A percentile compares a stretch with the other conserved stretches of the same genome.
These are phyloP conservation scores for Loris lydekkerianus DNA, from an alignment of 2,797 vertebrate species.

Conservation along the genomic window DNA sequence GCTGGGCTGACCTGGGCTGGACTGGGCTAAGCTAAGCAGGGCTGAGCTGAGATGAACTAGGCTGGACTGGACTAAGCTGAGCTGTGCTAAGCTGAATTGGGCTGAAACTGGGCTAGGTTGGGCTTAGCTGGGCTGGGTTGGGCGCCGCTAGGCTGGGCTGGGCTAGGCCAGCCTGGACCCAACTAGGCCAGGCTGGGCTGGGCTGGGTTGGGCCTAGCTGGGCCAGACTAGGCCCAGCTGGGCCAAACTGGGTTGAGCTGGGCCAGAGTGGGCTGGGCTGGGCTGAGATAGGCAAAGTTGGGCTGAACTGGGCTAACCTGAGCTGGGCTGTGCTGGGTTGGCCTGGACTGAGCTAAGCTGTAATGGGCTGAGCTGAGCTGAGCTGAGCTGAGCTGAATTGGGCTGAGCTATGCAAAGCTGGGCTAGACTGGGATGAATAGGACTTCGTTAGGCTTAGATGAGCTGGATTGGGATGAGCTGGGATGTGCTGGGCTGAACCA, in stretches of 20 bases:
- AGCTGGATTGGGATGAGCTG: rapidly evolving
- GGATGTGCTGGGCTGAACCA: rapidly evolving
- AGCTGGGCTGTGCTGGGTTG: rapidly evolving
- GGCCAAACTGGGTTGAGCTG: not conserved
- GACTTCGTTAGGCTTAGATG: rapidly evolving
- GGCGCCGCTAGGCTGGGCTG: rapidly evolving
- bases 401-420: rapidly evolving
- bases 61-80: rapidly evolving
- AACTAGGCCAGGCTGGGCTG: rapidly evolving
- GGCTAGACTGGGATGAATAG: rapidly evolving
- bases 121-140: rapidly evolving
- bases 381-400: not conserved
- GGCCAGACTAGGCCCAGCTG: not conserved
- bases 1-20: rapidly evolving
- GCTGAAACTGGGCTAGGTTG: not conserved
- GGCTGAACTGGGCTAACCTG: not conserved
- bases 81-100: rapidly evolving
- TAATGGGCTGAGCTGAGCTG: rapidly evolving
- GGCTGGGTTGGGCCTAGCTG: not conserved
- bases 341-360: not conserved
- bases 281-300: rapidly evolving
- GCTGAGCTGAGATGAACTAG: rapidly evolving
- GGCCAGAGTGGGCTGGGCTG: rapidly evolving
- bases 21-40: rapidly evolving
- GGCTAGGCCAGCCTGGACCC: rapidly evolving